Evolutionary conservation across 2,888 invertebrate genomes (phyloP).

Genomic region (Didymodactylos carnosus): DNA sequence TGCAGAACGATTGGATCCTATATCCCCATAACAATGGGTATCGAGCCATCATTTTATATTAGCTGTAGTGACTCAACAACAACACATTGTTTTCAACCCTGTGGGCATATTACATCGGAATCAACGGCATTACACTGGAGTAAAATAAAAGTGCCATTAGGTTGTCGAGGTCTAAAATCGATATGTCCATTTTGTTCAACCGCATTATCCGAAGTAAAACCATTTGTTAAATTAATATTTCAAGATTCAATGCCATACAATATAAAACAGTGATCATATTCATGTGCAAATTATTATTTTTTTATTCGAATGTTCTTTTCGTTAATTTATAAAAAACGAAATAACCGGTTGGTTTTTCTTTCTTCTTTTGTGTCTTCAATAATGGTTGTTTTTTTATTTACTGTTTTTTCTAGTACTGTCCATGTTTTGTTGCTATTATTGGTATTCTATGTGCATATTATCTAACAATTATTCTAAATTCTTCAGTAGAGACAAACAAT

Average conservation of each 20-base stretch:
- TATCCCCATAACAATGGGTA: conserved; percentile 83
- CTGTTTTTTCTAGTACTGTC: background rate
- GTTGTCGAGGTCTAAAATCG: conserved; percentile 90
- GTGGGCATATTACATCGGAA: conserved; percentile 96
- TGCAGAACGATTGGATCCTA: conserved; percentile 74
- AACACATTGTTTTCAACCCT: conserved; percentile 83
- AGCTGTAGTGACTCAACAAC: conserved; percentile 60
- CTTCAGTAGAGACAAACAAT: too few relatives aligned
- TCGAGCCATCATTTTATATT: conserved; percentile 91
- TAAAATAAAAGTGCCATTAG: conserved; percentile 38
- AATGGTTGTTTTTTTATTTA: background rate
- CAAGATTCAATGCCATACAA: conserved; percentile 54
- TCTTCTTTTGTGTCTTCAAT: background rate
- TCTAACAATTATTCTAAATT: too few relatives aligned
- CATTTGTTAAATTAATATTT: conserved; percentile 85
- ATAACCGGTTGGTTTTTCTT: background rate
- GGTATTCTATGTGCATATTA: too few relatives aligned
- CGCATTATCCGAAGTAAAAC: conserved; percentile 64
- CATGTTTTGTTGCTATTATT: background rate
- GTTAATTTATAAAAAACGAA: too few relatives aligned
- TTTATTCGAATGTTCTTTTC: too few relatives aligned
- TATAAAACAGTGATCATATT: background rate
- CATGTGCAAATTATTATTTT: background rate
- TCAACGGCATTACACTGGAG: conserved; percentile 58
- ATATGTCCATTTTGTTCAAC: conserved; percentile 97